Percentiles rank a stretch among this genome's conserved stretches.
Conservation (phyloP, 2,797 vertebrate species). For the Cryptoblepharus egeriae region DNA sequence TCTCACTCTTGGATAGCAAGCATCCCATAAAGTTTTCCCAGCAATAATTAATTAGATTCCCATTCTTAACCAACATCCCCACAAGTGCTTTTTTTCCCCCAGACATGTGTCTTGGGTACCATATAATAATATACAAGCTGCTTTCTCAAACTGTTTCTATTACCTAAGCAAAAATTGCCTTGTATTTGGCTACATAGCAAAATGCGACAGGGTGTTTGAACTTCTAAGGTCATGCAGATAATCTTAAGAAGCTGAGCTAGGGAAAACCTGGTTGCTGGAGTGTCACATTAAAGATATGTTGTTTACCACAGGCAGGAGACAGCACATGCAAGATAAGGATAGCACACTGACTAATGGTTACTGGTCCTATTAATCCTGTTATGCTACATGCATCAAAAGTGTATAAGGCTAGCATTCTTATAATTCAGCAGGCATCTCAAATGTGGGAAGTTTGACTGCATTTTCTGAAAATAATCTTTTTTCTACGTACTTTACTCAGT, state of each 20-base stretch:
- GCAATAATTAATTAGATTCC: constrained; percentile 28
- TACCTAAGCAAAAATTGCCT: background rate
- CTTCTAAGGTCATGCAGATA: constrained; percentile 5
- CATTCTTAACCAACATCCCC: background rate
- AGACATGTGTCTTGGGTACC: background rate
- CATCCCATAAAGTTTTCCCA: constrained; percentile 12
- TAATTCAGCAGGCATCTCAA: background rate
- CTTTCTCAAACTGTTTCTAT: background rate
- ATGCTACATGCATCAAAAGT: background rate
- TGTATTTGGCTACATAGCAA: background rate
- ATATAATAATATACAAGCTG: background rate
- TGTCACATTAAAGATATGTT: background rate
- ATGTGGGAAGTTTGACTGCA: background rate
- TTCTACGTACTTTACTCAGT: background rate
- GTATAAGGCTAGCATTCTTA: background rate
- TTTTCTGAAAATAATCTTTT: background rate
- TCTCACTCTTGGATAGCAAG: too few species aligned
- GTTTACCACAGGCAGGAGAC: background rate
- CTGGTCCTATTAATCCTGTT: background rate
- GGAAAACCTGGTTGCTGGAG: background rate
- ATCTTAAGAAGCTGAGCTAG: background rate
- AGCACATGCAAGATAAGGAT: background rate
- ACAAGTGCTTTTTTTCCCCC: background rate
- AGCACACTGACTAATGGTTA: background rate
- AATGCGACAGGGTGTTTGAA: background rate